Evolutionary conservation across 92 coral and sea anemone genomes (phyloP), one percentile per base, ranked within the genome.

Genomic region (Epizoanthus scotinus): DNA sequence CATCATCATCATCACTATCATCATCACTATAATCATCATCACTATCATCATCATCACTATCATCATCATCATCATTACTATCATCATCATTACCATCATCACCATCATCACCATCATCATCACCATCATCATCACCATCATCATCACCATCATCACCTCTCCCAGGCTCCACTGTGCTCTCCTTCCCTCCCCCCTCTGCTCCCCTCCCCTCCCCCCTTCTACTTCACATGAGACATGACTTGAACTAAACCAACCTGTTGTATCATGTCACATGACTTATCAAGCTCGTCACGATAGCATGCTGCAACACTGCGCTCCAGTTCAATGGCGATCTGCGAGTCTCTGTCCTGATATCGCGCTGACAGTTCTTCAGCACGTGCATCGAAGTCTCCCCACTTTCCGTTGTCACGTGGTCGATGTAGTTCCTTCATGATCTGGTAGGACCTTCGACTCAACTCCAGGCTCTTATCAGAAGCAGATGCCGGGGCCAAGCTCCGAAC

Each of bases 351-450:
- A 55, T 42, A 80, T 65, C 72, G 9, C 19, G 38, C 52, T 42
- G 85, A 67, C 56, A 91, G 77, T 62, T 44, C 17, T 18, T 28
- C 61, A 12, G 83, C 67, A 13, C 6, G 20, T 8, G 31, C 61
- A 31, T 85, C 68, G 63, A 91, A 91, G 25, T 70, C 64, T 14
- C 24, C 83, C 94, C 94, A 91, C 55, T 36, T 57, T 8, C 89
- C 94, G 28, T 91, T 91, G 73, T 91, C 94, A 31, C 94, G 91
- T 28, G 69, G 82, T 5, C 73, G 64, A 54, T 91, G 94, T 12
- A 91, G 67, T n/a, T 78, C 54, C 38, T 49, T 85, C 94, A 91
- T 91, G 38, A 90, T 77, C 26, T 56, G 55, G 74, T 82, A 84
- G 0, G 90, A 86, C 20, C 75, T 67, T 52, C 25, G 15, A 20